Percentiles rank a stretch among this genome's conserved stretches.
Conservation (phyloP, 92 coral and sea anemone species). For the Palythoa grandis region DNA sequence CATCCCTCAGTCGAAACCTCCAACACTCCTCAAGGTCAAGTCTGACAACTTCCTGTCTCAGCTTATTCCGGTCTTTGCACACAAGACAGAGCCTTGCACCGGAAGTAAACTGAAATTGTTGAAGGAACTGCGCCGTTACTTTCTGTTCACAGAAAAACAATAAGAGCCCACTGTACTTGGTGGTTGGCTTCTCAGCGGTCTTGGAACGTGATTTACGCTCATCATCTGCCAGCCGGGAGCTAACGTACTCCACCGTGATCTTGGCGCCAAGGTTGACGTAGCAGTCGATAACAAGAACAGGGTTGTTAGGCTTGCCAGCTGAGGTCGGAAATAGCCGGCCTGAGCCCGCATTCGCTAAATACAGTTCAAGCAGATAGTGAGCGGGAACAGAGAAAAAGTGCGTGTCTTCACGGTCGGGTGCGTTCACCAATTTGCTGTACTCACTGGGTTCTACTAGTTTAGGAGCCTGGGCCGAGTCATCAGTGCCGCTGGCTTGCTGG, state of each 20-base stretch:
- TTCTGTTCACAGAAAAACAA: slow-evolving; percentile 77
- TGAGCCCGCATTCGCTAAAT: slow-evolving; percentile 82
- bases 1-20: slow-evolving; percentile 96
- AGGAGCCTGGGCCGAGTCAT: slow-evolving; percentile 53
- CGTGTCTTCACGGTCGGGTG: slow-evolving; percentile 89
- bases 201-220: slow-evolving; percentile 64
- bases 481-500: slow-evolving; percentile 61
- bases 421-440: slow-evolving; percentile 75
- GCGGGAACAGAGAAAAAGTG: slow-evolving; percentile 90
- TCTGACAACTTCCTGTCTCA: slow-evolving; percentile 94
- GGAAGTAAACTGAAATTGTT: slow-evolving; percentile 85
- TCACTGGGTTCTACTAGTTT: slow-evolving; percentile 46
- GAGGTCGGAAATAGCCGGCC: slow-evolving; percentile 85
- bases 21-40: slow-evolving; percentile 98
- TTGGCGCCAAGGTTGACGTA: slow-evolving; percentile 91
- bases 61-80: slow-evolving; percentile 92
- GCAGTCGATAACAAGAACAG: slow-evolving; percentile 84
- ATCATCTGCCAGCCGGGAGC: slow-evolving; percentile 53
- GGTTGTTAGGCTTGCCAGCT: slow-evolving; percentile 73
- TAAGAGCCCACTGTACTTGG: slow-evolving; percentile 86
- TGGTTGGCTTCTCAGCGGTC: slow-evolving; percentile 55
- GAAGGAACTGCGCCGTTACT: slow-evolving; percentile 80
- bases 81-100: slow-evolving; percentile 95
- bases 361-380: slow-evolving; percentile 89
- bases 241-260: slow-evolving; percentile 82